Percentiles rank a stretch among this genome's conserved stretches.
Conservation (phyloP, 2,113 vertebrate genomes). For the Ovibos moschatus region DNA sequence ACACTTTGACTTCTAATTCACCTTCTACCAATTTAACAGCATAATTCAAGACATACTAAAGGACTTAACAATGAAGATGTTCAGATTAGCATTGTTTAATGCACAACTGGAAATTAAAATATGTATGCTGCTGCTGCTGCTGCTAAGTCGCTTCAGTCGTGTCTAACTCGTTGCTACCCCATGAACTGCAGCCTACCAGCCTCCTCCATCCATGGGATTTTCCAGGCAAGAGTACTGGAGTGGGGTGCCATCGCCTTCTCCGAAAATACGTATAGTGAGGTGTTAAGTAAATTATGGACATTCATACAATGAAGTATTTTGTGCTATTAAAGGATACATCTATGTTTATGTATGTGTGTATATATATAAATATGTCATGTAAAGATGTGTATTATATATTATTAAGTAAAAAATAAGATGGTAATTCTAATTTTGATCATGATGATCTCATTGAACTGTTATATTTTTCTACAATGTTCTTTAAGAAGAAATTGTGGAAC, state of each 20-base stretch:
- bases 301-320: not conserved
- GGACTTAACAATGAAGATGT: not conserved
- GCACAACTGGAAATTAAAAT: not conserved
- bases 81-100: not conserved
- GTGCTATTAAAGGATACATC: not conserved
- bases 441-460: not conserved
- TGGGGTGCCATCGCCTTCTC: no score
- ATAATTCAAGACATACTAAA: not conserved
- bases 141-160: no score
- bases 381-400: not conserved
- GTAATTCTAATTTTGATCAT: not conserved
- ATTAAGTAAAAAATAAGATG: slow-evolving; percentile 24
- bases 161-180: rapidly evolving
- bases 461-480: not conserved
- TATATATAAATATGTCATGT: not conserved
- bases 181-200: no score
- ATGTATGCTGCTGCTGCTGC: not conserved
- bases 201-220: no score
- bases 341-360: not conserved
- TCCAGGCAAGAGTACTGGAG: no score
- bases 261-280: not conserved
- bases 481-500: not conserved
- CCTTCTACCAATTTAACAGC: not conserved
- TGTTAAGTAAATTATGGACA: not conserved
- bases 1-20: not conserved